Percentiles rank a stretch among this genome's conserved stretches.
Evolutionary conservation across 2,888 invertebrate genomes (phyloP).

Genomic region (Dorcus hopei): DNA sequence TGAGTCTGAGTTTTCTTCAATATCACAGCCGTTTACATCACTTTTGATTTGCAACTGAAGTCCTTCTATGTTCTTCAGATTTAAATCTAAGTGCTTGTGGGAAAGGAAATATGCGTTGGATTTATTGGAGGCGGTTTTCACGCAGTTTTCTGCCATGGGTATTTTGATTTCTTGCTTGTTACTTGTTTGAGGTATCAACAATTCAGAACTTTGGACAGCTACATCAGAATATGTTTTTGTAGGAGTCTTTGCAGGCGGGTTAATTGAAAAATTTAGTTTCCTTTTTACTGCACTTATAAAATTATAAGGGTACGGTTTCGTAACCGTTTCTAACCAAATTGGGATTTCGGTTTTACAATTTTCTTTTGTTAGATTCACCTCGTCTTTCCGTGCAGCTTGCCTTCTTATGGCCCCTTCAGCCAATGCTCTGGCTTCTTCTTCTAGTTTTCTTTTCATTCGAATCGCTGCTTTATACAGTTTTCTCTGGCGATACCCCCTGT

Average conservation of each 20-base stretch:
- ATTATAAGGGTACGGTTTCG: slow-evolving; percentile 57
- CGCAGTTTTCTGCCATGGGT: not conserved
- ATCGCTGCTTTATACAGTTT: slow-evolving; percentile 13
- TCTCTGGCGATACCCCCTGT: slow-evolving; percentile 31
- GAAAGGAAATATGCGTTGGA: slow-evolving; percentile 31
- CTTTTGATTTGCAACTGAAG: slow-evolving; percentile 26
- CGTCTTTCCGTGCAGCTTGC: not conserved
- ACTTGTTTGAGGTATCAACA: slow-evolving; percentile 6
- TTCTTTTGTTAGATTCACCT: not conserved
- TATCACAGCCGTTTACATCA: slow-evolving; percentile 18
- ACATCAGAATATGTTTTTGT: slow-evolving; percentile 26
- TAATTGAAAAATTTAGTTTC: slow-evolving; percentile 49
- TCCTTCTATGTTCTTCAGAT: slow-evolving; percentile 34
- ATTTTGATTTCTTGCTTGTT: slow-evolving; percentile 12
- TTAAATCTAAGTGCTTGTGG: slow-evolving; percentile 36
- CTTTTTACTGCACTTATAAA: slow-evolving; percentile 59
- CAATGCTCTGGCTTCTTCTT: not conserved
- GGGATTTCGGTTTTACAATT: slow-evolving; percentile 23
- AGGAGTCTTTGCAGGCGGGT: slow-evolving; percentile 23
- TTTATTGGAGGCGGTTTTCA: not conserved
- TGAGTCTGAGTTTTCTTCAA: slow-evolving; percentile 1
- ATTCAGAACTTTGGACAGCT: slow-evolving; percentile 18
- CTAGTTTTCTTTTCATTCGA: slow-evolving; percentile 23
- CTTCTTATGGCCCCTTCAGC: not conserved
- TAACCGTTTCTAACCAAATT: slow-evolving; percentile 45